Base-by-base conservation (phyloP, 1,140 invertebrate species). In the Zaprionus kolodkinae region DNA sequence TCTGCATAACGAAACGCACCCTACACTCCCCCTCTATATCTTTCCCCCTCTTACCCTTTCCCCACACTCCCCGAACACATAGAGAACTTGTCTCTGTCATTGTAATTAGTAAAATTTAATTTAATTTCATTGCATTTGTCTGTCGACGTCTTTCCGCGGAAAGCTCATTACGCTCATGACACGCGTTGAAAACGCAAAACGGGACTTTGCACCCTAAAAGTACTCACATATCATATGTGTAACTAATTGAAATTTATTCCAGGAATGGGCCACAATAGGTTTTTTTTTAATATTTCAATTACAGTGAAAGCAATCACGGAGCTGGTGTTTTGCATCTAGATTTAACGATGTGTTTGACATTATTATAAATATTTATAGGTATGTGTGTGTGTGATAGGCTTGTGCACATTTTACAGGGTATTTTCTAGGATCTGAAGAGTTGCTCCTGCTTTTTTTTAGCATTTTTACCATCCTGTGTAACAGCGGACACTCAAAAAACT, bases 31-130 rank as follows among this genome's bases (percentile, higher is more conserved):
- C 21, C 21, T 21, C 21, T 21, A 21, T 21, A 21, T n/a, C n/a
- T n/a, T 35, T 6, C 33, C 10, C 3, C n/a, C 40, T 2, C 7
- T 9, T 7, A 12, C 40, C 7, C 7, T 10, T 30, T 1, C 27
- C 27, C 4, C 33, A 27, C 15, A n/a, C 21, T 21, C n/a, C 4
- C 21, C 15, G 9, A 15, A 57, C 4, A 36, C 21, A 55, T 33
- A 55, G 4, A 21, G 3, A 45, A 12, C 1, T 21, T 30, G 55
- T n/a, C 33, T 13, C 40, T 40, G 11, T 30, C 25, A 50, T 25
- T 38, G 38, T 40, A 79, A 78, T 80, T 72, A 81, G 72, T 69
- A 67, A 71, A 71, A 72, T 78, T 48, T 82, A 69, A 86, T 79
- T 72, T 63, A 36, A 65, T 69, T 76, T 60, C 25, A 30, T 21